Conservation (phyloP, 2,888 invertebrate genomes). For the Polietes domitor region DNA sequence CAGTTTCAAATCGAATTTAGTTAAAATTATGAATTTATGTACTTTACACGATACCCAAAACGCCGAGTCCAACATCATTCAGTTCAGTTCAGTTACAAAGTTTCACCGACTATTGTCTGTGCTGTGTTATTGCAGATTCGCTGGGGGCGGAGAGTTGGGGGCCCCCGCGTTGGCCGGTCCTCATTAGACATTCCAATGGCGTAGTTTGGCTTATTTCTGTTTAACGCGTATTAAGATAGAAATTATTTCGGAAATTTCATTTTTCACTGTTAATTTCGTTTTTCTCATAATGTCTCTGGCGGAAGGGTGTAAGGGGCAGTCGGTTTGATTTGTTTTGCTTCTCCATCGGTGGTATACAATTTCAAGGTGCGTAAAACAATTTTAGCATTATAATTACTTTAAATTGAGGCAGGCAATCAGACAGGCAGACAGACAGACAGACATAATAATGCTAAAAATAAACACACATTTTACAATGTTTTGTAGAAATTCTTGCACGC, state of each 20-base stretch:
- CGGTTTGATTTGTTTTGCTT: conserved; percentile 28
- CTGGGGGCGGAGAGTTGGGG: neutral
- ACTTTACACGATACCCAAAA: conserved; percentile 28
- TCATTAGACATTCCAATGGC: conserved; percentile 61
- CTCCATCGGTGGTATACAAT: conserved; percentile 57
- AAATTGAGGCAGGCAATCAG: conserved; percentile 33
- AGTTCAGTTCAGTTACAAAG: too few relatives aligned
- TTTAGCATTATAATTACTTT: conserved; percentile 37
- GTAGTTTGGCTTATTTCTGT: conserved; percentile 35
- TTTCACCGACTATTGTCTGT: conserved; percentile 47
- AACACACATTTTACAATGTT: conserved; percentile 12
- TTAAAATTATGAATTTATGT: conserved; percentile 60
- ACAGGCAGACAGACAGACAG: too few relatives aligned
- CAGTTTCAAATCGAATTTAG: conserved; percentile 29
- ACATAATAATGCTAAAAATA: conserved; percentile 50
- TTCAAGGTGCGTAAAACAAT: conserved; percentile 61
- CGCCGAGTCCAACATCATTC: conserved; percentile 37
- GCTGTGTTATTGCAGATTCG: neutral
- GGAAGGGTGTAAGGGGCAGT: neutral
- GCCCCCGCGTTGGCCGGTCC: conserved; percentile 17
- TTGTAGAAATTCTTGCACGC: conserved; percentile 52
- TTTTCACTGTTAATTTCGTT: conserved; percentile 24
- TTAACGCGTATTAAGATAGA: conserved; percentile 10
- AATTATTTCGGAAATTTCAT: conserved; percentile 31
- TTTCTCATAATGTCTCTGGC: conserved; percentile 24